Conservation (phyloP, 2,888 invertebrate species). For the Tromatobia lineatoria region DNA sequence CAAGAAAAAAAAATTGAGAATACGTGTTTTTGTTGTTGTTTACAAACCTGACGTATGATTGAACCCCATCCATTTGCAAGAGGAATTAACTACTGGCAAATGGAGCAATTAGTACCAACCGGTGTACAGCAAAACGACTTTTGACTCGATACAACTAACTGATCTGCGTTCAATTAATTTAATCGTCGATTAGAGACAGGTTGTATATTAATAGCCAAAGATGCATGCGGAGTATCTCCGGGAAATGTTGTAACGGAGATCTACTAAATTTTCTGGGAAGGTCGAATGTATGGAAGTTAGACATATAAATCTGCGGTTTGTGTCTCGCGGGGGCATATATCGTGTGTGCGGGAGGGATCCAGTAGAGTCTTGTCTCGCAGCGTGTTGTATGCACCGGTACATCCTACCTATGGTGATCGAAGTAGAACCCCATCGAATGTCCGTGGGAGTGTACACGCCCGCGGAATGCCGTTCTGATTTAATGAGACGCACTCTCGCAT, state of each 20-base stretch:
- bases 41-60: too few relatives aligned
- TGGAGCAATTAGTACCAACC: background rate
- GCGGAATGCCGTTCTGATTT: constrained; percentile 86
- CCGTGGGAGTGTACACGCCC: constrained; percentile 85
- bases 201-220: constrained; percentile 29
- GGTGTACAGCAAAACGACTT: background rate
- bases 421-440: constrained; percentile 84
- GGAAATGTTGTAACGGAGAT: constrained; percentile 35
- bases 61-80: too few relatives aligned
- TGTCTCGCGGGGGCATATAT: constrained; percentile 35
- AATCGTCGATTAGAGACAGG: constrained; percentile 1
- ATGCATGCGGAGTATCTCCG: background rate
- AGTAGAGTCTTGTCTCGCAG: constrained; percentile 83
- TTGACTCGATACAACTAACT: too few relatives aligned
- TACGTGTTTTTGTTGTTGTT: background rate
- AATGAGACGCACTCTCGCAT: constrained; percentile 76
- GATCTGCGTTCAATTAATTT: constrained; percentile 3
- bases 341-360: constrained; percentile 65
- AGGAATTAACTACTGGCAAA: too few relatives aligned
- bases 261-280: constrained; percentile 51
- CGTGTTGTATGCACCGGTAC: constrained; percentile 83
- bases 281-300: constrained; percentile 47
- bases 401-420: constrained; percentile 83
- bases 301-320: constrained; percentile 50
- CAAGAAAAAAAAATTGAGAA: background rate